Conservation (phyloP, 2,888 invertebrate genomes). For the Tethea ocularis region DNA sequence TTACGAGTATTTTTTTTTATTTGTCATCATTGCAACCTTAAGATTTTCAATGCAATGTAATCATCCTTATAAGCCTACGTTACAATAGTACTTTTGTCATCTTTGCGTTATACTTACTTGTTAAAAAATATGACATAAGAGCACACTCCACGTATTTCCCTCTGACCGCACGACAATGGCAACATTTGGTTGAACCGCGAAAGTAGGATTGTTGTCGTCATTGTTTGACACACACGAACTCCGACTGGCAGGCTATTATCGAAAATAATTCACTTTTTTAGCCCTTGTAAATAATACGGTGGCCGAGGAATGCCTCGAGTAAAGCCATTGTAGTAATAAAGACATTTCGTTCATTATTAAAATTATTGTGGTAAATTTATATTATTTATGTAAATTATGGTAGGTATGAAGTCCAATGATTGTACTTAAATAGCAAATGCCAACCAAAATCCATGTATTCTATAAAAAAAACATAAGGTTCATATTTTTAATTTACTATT, state of each 20-base stretch:
- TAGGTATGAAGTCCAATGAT: neutral
- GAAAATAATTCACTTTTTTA: slow-evolving; percentile 52
- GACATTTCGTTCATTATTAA: slow-evolving; percentile 39
- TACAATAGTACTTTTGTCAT: neutral
- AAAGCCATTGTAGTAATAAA: slow-evolving; percentile 33
- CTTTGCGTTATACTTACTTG: too few relatives aligned
- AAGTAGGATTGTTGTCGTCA: slow-evolving; percentile 62
- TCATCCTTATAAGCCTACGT: too few relatives aligned
- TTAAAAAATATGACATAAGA: neutral
- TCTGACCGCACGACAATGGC: slow-evolving; percentile 44
- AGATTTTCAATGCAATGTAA: too few relatives aligned
- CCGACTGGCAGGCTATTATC: slow-evolving; percentile 53
- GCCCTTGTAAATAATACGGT: slow-evolving; percentile 35
- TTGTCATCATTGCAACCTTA: too few relatives aligned
- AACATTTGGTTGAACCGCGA: slow-evolving; percentile 73
- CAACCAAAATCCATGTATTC: too few relatives aligned
- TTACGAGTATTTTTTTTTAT: too few relatives aligned
- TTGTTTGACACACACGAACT: slow-evolving; percentile 62
- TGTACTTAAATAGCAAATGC: too few relatives aligned
- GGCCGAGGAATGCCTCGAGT: slow-evolving; percentile 27
- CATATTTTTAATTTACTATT: too few relatives aligned
- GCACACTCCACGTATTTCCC: slow-evolving; percentile 35
- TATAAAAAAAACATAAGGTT: too few relatives aligned
- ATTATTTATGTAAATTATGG: neutral
- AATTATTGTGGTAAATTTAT: slow-evolving; percentile 10